Conservation (phyloP, 37 sponge, comb jelly and placozoan species). For the Geodia barretti region DNA sequence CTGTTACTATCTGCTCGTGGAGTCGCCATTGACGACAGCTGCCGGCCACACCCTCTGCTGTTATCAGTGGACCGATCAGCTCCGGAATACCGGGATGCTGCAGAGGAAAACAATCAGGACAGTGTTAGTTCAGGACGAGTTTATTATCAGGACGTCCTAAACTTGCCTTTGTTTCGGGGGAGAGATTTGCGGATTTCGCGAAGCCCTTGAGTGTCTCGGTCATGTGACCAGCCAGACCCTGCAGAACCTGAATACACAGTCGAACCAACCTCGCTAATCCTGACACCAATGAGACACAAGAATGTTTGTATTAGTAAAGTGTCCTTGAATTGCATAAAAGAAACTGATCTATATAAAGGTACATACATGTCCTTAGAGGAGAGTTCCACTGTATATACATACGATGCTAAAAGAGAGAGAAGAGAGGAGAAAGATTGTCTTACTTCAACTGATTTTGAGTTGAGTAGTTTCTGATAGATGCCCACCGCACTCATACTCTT, state of each 20-base stretch:
- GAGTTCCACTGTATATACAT: too few species aligned
- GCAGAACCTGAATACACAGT: too few species aligned
- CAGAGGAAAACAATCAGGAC: neutral
- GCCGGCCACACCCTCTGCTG: slow-evolving; percentile 38
- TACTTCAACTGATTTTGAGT: slow-evolving; percentile 53
- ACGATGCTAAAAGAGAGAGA: too few species aligned
- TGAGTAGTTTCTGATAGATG: slow-evolving; percentile 45
- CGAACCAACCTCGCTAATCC: too few species aligned
- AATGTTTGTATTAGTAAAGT: too few species aligned
- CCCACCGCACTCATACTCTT: neutral
- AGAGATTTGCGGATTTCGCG: slow-evolving; percentile 22
- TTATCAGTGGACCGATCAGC: slow-evolving; percentile 50
- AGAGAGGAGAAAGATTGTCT: too few species aligned
- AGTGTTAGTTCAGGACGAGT: neutral
- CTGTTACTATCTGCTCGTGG: slow-evolving; percentile 42
- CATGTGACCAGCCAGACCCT: slow-evolving; percentile 11
- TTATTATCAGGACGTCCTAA: neutral
- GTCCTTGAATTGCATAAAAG: too few species aligned
- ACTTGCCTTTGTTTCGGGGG: slow-evolving; percentile 52
- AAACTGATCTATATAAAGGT: too few species aligned
- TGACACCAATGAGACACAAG: too few species aligned
- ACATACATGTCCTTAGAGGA: too few species aligned
- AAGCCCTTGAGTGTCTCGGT: slow-evolving; percentile 14
- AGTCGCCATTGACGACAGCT: slow-evolving; percentile 61
- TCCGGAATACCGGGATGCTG: slow-evolving; percentile 79